Percentiles rank a stretch among this genome's conserved stretches.
These are phyloP conservation scores for Tetrao urogallus DNA, from an alignment of 2,113 vertebrate species.

Conservation along the genomic window DNA sequence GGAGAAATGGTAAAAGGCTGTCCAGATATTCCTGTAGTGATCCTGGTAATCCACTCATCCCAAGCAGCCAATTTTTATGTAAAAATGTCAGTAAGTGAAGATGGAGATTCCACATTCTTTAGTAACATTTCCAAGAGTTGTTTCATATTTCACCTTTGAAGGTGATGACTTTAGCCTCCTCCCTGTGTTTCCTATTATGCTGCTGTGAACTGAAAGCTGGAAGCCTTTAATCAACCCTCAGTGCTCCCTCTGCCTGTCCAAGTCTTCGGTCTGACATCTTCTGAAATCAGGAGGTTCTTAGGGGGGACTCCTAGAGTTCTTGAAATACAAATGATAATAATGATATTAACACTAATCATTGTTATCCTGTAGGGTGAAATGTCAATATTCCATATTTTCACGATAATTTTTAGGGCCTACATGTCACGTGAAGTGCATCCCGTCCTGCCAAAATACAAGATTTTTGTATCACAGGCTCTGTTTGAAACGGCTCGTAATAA, in stretches of 20 bases:
- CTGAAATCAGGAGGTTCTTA: background rate
- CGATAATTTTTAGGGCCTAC: background rate
- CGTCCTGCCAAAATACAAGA: background rate
- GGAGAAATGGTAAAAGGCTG: background rate
- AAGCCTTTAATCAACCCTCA: background rate
- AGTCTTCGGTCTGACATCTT: background rate
- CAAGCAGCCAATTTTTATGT: constrained; percentile 31
- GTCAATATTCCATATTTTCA: background rate
- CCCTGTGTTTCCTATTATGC: background rate
- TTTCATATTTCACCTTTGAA: constrained; percentile 48
- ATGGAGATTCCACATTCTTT: background rate
- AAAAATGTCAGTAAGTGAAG: constrained; percentile 26
- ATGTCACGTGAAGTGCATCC: background rate
- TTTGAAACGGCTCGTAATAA: background rate
- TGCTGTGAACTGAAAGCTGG: background rate
- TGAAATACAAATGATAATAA: background rate
- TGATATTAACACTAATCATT: background rate
- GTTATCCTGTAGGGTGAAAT: background rate
- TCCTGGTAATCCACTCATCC: constrained; percentile 14
- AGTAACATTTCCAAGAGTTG: background rate
- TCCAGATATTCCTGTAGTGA: background rate
- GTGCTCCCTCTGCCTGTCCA: background rate
- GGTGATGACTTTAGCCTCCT: background rate
- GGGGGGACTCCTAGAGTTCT: background rate
- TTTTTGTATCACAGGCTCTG: background rate